These are phyloP conservation scores for Ateles fusciceps DNA, from an alignment of 2,797 vertebrate genomes.

Conservation along the genomic window DNA sequence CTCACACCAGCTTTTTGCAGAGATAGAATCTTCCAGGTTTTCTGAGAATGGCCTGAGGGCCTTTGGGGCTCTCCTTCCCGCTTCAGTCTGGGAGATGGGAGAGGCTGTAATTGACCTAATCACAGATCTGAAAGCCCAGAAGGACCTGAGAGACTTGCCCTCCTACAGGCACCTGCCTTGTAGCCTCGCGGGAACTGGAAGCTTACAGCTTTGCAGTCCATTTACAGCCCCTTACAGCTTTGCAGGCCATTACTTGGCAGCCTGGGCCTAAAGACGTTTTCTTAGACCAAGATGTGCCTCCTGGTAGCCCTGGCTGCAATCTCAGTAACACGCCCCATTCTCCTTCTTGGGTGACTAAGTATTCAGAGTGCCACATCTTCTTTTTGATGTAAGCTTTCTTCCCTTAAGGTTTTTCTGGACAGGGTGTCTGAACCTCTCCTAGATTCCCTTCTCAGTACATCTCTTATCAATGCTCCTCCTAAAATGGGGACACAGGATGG, in stretches of 20 bases:
- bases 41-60: not conserved
- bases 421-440: not conserved
- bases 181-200: too few relatives aligned
- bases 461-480: not conserved
- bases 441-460: not conserved
- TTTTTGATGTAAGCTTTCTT: not conserved
- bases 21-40: not conserved
- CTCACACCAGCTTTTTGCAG: not conserved
- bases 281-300: not conserved
- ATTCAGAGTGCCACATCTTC: not conserved
- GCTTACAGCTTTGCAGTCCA: not conserved
- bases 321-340: not conserved
- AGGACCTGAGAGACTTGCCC: not conserved
- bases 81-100: not conserved
- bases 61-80: not conserved
- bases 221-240: not conserved
- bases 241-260: not conserved
- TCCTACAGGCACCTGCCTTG: not conserved
- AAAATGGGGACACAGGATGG: not conserved
- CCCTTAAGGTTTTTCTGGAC: not conserved
- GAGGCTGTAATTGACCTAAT: not conserved
- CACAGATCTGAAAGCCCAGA: not conserved
- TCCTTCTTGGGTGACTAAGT: not conserved
- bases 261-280: not conserved
- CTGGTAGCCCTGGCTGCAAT: not conserved